Evolutionary conservation across 2,888 invertebrate species (phyloP).

Genomic region (Tromatobia lineatoria): DNA sequence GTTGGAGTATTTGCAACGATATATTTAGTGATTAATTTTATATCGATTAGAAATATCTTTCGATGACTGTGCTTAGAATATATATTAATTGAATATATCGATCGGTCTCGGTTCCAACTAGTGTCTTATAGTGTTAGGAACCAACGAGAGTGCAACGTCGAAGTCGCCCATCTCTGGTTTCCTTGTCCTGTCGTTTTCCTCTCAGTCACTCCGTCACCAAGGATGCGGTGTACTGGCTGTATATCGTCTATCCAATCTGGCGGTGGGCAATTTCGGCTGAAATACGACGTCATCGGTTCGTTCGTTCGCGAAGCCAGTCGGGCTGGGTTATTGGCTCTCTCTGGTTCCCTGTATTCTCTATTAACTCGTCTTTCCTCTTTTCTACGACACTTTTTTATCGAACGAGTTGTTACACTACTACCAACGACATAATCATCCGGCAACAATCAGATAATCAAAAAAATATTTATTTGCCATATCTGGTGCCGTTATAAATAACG

Average conservation of each 20-base stretch:
- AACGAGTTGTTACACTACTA: conserved; percentile 24
- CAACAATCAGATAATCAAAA: background rate
- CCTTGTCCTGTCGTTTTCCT: conserved; percentile 28
- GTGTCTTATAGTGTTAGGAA: conserved; percentile 12
- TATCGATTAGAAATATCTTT: conserved; percentile 1
- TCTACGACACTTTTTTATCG: background rate
- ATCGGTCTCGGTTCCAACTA: conserved; percentile 16
- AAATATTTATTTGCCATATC: background rate
- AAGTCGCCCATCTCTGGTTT: conserved; percentile 14
- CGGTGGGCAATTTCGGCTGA: conserved; percentile 84
- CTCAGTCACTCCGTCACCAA: conserved; percentile 33
- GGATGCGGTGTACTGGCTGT: conserved; percentile 75
- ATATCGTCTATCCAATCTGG: conserved; percentile 85
- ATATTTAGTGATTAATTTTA: background rate
- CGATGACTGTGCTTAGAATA: background rate
- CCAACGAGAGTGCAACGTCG: conserved; percentile 24
- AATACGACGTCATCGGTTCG: conserved; percentile 83
- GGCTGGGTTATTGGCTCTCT: conserved; percentile 69
- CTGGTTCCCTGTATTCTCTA: conserved; percentile 22
- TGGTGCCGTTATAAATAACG: background rate
- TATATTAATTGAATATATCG: conserved; percentile 54
- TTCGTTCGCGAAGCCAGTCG: conserved; percentile 78
- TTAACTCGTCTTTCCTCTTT: conserved; percentile 48
- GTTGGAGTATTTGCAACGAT: background rate
- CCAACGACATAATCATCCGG: conserved; percentile 38